Base-by-base conservation (phyloP, 2,888 invertebrate genomes). In the Halictus quadricinctus region DNA sequence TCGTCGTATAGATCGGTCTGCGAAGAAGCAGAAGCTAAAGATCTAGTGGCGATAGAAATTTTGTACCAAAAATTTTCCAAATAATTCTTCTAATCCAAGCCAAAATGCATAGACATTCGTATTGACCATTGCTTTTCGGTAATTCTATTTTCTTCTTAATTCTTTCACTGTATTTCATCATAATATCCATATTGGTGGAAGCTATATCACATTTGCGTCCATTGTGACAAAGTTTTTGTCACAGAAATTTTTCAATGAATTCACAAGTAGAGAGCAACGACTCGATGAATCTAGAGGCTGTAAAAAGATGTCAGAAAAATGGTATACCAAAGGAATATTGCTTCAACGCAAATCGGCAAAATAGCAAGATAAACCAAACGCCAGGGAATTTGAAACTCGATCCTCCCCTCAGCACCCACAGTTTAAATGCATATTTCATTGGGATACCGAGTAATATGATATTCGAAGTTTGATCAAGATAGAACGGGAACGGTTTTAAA, bases 401-500 rank as follows among this genome's bases (percentile, higher is more conserved):
- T 50, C n/a, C 41, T 6, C 21, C n/a, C 5, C 5, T 29, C 29
- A 29, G 18, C 73, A 48, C 41, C 50, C 3, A 13, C 25, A 36
- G 25, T 43, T 74, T 58, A 21, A 73, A 77, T 82, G 69, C 41
- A 7, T 73, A 73, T 73, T 64, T 36, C 70, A 70, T 83, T 74
- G 25, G 12, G 25, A 74, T 58, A 77, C 69, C 15, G 64, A 10
- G 36, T 77, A 60, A 84, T 72, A 54, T 72, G 75, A 78, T 83
- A 75, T 75, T 21, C 15, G 36, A 78, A 75, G 84, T 84, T 84
- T 70, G 83, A 74, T 64, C 70, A 84, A 74, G 74, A 36, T 60
- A n/a, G 60, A 15, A 78, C 60, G 84, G 60, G 70, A 83, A 83
- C 74, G 73, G 50, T 83, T 74, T 83, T 83, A 84, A 83, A 84